Conservation (phyloP, 2,888 invertebrate genomes). For the Harmothoe impar region DNA sequence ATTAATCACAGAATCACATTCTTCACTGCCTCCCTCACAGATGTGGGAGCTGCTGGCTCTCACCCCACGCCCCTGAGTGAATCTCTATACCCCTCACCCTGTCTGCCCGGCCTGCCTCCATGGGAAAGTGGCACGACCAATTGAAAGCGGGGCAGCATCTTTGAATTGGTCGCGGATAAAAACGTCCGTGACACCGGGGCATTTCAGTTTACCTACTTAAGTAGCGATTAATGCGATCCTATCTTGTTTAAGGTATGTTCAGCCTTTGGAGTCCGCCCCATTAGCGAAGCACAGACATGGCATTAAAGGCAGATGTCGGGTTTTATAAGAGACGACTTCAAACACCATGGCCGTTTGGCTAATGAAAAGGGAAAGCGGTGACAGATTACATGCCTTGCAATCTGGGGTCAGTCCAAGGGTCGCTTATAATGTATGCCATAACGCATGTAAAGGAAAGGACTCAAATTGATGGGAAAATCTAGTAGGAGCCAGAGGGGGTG, state of each 20-base stretch:
- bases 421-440: slow-evolving; percentile 57
- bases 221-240: slow-evolving; percentile 43
- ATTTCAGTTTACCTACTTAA: slow-evolving; percentile 42
- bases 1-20: slow-evolving; percentile 44
- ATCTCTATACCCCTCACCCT: neutral
- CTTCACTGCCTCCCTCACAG: neutral
- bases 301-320: slow-evolving; percentile 35
- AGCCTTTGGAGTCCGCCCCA: slow-evolving; percentile 31
- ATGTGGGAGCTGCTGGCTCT: neutral
- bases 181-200: slow-evolving; percentile 14
- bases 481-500: neutral
- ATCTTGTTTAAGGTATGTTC: slow-evolving; percentile 35
- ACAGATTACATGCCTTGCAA: slow-evolving; percentile 50
- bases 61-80: neutral
- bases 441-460: slow-evolving; percentile 30
- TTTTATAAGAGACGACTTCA: slow-evolving; percentile 30
- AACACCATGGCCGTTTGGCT: slow-evolving; percentile 38
- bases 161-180: neutral
- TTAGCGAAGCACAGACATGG: slow-evolving; percentile 29
- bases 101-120: neutral
- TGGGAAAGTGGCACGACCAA: slow-evolving; percentile 33
- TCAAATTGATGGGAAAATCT: slow-evolving; percentile 56
- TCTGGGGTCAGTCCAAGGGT: neutral
- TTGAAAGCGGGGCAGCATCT: neutral
- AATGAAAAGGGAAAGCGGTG: slow-evolving; percentile 41